A percentile compares a stretch with the other conserved stretches of the same genome.
These are phyloP conservation scores for Pollenia amentaria DNA, from an alignment of 2,888 invertebrate species.

Conservation along the genomic window DNA sequence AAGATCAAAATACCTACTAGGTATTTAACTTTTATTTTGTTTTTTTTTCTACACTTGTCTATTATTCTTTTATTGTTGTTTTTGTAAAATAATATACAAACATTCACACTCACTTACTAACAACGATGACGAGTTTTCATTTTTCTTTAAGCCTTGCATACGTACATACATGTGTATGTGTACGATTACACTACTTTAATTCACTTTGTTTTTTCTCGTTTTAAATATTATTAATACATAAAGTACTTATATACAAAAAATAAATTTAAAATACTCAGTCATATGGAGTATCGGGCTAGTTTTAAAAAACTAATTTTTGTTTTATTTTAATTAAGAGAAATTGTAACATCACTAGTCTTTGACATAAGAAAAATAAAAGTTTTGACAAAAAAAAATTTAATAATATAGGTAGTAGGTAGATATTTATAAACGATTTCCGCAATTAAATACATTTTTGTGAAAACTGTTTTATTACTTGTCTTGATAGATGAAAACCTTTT, in stretches of 20 bases:
- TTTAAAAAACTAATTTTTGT: slow-evolving; percentile 47
- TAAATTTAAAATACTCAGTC: slow-evolving; percentile 48
- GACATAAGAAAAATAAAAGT: background rate
- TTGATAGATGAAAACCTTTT: slow-evolving; percentile 49
- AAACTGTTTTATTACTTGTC: slow-evolving; percentile 44
- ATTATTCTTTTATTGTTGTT: slow-evolving; percentile 34
- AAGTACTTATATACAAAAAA: slow-evolving; percentile 23
- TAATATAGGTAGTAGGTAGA: background rate
- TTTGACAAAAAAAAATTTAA: background rate
- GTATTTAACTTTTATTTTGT: slow-evolving; percentile 15
- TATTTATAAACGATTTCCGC: slow-evolving; percentile 18
- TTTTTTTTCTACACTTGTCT: slow-evolving; percentile 61
- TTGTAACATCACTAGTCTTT: slow-evolving; percentile 10
- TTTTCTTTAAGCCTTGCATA: slow-evolving; percentile 59
- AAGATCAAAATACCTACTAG: slow-evolving; percentile 11
- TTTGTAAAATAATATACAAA: slow-evolving; percentile 6
- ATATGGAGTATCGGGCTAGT: slow-evolving; percentile 44
- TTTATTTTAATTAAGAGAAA: slow-evolving; percentile 21
- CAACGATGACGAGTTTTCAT: slow-evolving; percentile 67
- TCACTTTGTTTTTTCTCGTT: slow-evolving; percentile 45
- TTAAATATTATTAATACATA: background rate
- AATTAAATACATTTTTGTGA: slow-evolving; percentile 56
- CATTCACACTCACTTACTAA: slow-evolving; percentile 49
- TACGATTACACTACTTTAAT: slow-evolving; percentile 62
- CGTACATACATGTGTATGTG: slow-evolving; percentile 14